Evolutionary conservation across 1,140 invertebrate genomes (phyloP).

Genomic region (Drosophila tsacasi): DNA sequence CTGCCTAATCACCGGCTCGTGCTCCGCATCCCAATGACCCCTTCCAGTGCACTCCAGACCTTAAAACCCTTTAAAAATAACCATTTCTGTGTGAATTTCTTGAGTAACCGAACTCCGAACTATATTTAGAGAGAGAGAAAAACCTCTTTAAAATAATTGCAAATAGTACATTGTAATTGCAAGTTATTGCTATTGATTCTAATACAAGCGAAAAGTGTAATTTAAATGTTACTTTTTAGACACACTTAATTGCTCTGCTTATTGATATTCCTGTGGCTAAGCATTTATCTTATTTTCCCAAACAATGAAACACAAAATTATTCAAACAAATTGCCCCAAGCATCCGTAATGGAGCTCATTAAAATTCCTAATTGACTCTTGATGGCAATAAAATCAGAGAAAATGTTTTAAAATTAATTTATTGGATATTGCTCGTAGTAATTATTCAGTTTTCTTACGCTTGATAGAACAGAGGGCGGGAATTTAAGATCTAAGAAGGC

Average conservation of each 20-base stretch:
- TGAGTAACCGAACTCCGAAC: background rate
- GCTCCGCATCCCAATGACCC: slow-evolving; percentile 36
- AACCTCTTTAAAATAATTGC: background rate
- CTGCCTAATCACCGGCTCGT: slow-evolving; percentile 62
- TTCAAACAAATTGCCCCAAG: slow-evolving; percentile 1
- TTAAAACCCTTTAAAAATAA: background rate
- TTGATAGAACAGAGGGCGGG: background rate
- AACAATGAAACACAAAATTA: slow-evolving; percentile 5
- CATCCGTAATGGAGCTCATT: slow-evolving; percentile 4
- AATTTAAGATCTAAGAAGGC: background rate
- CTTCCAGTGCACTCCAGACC: background rate
- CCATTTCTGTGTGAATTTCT: background rate
- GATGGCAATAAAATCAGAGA: slow-evolving; percentile 13
- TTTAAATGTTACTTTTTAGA: background rate
- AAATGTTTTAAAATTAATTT: slow-evolving; percentile 1
- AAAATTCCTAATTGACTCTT: slow-evolving; percentile 5
- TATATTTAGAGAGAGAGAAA: background rate
- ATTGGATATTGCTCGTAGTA: slow-evolving; percentile 4
- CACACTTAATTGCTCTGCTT: background rate
- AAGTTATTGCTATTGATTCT: background rate
- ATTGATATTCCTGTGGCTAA: background rate
- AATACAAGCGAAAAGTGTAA: no score
- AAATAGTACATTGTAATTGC: background rate
- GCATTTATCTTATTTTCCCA: background rate
- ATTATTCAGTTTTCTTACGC: background rate